Evolutionary conservation across 2,113 vertebrate species (phyloP).

Genomic region (Dissostichus mawsoni): DNA sequence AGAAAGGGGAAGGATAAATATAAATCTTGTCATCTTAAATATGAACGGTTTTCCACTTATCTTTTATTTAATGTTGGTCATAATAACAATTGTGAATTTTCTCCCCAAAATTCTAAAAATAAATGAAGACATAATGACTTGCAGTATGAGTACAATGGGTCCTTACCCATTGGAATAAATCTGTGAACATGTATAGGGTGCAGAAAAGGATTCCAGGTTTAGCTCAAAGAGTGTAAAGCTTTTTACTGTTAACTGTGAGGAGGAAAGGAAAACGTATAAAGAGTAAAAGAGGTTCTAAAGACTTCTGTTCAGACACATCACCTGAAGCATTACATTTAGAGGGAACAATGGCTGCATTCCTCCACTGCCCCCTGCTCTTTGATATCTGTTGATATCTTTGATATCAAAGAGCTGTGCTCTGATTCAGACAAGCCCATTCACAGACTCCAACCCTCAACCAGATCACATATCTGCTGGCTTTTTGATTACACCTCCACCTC

Average conservation of each 20-base stretch:
- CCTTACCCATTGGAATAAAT: conserved; percentile 6
- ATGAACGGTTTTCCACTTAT: not conserved
- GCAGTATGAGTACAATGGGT: not conserved
- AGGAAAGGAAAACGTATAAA: conserved; percentile 33
- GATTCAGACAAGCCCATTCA: conserved; percentile 66
- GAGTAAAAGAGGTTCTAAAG: conserved; percentile 48
- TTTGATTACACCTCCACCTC: conserved; percentile 70
- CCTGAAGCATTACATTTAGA: conserved; percentile 64
- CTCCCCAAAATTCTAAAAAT: no score
- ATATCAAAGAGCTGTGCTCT: conserved; percentile 73
- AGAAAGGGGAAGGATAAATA: not conserved
- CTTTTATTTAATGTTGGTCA: not conserved
- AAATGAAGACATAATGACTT: not conserved
- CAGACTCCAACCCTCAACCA: conserved; percentile 46
- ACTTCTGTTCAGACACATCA: conserved; percentile 62
- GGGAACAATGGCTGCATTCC: conserved; percentile 76
- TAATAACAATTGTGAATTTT: no score
- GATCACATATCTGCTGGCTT: conserved; percentile 75
- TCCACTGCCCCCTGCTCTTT: conserved; percentile 66
- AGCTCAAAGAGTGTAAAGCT: conserved; percentile 18
- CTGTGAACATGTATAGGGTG: conserved; percentile 1
- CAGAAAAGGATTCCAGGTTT: conserved; percentile 13
- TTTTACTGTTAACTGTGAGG: conserved; percentile 59
- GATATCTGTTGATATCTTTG: conserved; percentile 80
- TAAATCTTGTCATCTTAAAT: not conserved